Conservation (phyloP, 2,113 vertebrate genomes). For the Atherinomorus stipes region DNA sequence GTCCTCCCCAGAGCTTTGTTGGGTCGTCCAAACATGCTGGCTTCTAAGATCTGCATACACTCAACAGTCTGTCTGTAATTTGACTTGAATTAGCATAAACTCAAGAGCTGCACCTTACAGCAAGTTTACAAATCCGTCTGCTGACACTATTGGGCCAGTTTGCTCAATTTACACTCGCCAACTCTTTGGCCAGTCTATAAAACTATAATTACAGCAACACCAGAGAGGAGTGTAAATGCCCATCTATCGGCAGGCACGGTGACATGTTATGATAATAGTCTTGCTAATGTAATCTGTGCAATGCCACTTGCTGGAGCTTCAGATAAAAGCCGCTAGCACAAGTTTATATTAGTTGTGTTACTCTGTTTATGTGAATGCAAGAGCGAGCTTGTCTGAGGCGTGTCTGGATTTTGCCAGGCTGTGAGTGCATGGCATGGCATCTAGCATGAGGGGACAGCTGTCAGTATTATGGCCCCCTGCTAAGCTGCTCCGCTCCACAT, state of each 20-base stretch:
- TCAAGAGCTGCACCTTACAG: not conserved
- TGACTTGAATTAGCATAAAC: constrained; percentile 17
- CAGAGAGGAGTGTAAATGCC: constrained; percentile 3
- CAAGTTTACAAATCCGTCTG: not conserved
- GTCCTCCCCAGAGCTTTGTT: constrained; percentile 22
- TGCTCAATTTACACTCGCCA: constrained; percentile 44
- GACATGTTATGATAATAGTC: constrained; percentile 51
- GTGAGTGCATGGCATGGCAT: constrained; percentile 12
- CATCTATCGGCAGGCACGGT: constrained; percentile 25
- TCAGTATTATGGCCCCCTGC: constrained; percentile 24
- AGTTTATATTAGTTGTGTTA: constrained; percentile 18
- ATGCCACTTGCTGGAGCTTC: constrained; percentile 28
- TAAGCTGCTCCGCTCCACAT: not conserved
- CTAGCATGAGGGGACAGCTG: constrained; percentile 57
- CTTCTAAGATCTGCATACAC: not conserved
- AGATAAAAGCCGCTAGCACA: constrained; percentile 2
- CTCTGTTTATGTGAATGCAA: constrained; percentile 23
- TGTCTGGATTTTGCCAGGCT: constrained; percentile 26
- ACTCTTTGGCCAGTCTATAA: constrained; percentile 22
- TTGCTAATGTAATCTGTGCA: constrained; percentile 36
- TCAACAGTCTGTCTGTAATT: not conserved
- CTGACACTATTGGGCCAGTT: constrained; percentile 51
- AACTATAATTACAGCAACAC: constrained; percentile 28
- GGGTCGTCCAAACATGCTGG: not conserved
- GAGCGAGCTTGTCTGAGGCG: constrained; percentile 32